These are phyloP conservation scores for Eurytoma californica DNA, from an alignment of 2,888 invertebrate species.

Conservation along the genomic window DNA sequence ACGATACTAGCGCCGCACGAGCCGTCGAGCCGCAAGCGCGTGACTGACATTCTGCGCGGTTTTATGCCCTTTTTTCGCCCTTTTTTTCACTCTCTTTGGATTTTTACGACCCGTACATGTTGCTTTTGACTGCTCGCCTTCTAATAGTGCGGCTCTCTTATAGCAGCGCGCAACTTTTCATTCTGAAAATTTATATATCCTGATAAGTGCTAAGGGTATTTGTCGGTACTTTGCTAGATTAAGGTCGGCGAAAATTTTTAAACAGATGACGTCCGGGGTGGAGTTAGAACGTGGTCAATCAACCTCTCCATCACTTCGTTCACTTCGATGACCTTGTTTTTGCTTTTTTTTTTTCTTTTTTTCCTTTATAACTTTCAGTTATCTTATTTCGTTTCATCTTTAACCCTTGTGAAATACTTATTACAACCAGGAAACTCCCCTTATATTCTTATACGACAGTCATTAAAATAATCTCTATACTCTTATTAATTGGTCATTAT, in stretches of 20 bases:
- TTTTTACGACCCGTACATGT: no score
- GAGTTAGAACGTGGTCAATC: conserved; percentile 22
- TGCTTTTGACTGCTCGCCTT: no score
- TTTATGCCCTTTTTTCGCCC: background rate
- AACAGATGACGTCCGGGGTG: conserved; percentile 57
- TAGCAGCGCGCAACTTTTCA: no score
- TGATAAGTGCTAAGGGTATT: no score
- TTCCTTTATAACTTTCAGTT: no score
- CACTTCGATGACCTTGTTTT: background rate
- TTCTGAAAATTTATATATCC: background rate
- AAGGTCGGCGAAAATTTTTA: conserved; percentile 34
- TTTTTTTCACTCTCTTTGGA: background rate
- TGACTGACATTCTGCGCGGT: conserved; percentile 14
- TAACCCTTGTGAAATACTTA: background rate
- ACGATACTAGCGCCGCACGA: conserved; percentile 30
- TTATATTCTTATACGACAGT: no score
- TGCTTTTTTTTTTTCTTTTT: background rate
- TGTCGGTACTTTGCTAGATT: background rate
- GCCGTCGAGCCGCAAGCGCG: conserved; percentile 37
- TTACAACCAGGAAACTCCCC: background rate
- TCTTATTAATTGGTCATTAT: no score
- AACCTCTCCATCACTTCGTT: conserved; percentile 28
- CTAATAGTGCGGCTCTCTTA: no score
- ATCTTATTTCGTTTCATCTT: background rate
- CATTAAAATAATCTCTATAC: no score